Percentiles rank a stretch among this genome's conserved stretches.
These are phyloP conservation scores for Drosophila atripex DNA, from an alignment of 2,888 invertebrate species.

Conservation along the genomic window DNA sequence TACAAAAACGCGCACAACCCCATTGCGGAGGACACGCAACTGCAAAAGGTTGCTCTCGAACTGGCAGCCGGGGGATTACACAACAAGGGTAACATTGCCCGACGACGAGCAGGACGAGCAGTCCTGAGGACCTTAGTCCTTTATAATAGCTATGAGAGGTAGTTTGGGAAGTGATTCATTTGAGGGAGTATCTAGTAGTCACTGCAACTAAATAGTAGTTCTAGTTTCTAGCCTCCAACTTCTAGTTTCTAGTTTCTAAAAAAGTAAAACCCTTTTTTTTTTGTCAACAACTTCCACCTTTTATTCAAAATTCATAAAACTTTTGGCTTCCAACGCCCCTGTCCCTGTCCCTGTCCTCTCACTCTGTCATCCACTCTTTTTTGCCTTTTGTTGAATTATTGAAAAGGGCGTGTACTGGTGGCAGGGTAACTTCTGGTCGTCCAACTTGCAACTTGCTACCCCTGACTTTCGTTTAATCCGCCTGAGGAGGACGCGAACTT, in stretches of 20 bases:
- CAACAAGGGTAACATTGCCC: conserved; percentile 73
- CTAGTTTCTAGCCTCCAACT: too few species aligned
- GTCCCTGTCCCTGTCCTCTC: too few species aligned
- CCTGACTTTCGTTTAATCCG: conserved; percentile 23
- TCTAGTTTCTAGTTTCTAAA: too few species aligned
- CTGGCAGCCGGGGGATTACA: conserved; percentile 49
- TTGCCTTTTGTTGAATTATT: conserved; percentile 68
- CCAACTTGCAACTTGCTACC: conserved; percentile 24
- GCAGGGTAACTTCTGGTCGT: conserved; percentile 21
- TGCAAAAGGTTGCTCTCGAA: conserved; percentile 30
- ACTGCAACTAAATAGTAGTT: too few species aligned
- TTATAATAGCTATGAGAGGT: too few species aligned
- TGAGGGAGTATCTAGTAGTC: too few species aligned
- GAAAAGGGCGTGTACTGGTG: conserved; percentile 68
- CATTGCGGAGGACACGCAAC: conserved; percentile 57
- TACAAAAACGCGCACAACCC: conserved; percentile 3
- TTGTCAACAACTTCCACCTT: too few species aligned
- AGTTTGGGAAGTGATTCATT: too few species aligned
- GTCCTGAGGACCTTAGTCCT: too few species aligned
- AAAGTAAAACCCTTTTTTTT: too few species aligned
- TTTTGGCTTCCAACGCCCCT: conserved; percentile 22
- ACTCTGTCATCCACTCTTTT: conserved; percentile 1
- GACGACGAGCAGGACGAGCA: background rate
- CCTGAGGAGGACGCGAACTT: conserved; percentile 41
- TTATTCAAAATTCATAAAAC: conserved; percentile 63